Conservation (phyloP, 2,888 invertebrate genomes). For the Apodemia zela region DNA sequence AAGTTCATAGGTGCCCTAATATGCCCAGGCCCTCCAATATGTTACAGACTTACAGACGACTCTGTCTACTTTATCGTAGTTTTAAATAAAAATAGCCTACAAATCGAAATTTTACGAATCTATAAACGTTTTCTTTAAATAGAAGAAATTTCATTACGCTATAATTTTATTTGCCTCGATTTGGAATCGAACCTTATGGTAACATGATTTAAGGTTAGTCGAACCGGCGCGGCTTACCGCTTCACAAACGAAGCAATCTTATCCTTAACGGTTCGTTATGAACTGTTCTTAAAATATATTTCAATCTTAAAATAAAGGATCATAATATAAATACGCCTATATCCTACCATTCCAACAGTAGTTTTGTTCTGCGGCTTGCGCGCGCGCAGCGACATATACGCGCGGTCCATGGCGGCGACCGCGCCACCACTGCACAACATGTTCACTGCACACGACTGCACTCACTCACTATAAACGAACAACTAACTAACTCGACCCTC, state of each 20-base stretch:
- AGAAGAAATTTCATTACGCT: no score
- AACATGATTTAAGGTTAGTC: neutral
- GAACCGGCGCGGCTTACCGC: no score
- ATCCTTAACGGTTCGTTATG: neutral
- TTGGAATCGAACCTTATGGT: no score
- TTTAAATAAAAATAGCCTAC: no score
- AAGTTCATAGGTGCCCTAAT: no score
- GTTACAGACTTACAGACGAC: no score
- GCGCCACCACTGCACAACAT: conserved; percentile 70
- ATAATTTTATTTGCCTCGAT: no score
- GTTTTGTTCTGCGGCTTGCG: conserved; percentile 64
- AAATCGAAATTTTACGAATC: no score
- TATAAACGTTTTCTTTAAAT: no score
- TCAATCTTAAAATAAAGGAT: neutral
- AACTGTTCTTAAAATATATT: no score
- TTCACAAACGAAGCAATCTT: neutral
- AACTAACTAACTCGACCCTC: conserved; percentile 17
- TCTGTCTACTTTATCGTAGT: no score
- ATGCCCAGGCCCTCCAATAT: no score
- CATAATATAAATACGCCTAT: neutral
- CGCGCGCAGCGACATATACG: conserved; percentile 76
- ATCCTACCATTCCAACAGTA: conserved; percentile 48
- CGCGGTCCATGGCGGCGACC: conserved; percentile 73
- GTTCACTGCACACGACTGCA: conserved; percentile 23
- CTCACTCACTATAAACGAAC: conserved; percentile 22